phyloP scores from a whole-genome alignment of 2,888 invertebrate genomes.

The Apocheima hispidaria region DNA sequence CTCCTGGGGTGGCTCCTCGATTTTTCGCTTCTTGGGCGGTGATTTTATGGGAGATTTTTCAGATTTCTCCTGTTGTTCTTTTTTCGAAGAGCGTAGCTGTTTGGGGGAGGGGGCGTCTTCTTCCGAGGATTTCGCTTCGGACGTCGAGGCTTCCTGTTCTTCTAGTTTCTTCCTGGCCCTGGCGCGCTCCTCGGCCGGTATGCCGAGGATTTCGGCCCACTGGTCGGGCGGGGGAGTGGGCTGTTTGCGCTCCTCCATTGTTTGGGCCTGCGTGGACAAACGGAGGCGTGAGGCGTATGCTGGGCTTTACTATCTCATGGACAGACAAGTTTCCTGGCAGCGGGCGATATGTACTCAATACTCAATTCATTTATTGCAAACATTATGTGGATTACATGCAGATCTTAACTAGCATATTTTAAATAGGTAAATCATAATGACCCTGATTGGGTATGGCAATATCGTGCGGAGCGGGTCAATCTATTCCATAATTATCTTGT shows the following conservation, averaged over 20 bases:
- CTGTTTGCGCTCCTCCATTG: conserved; percentile 73
- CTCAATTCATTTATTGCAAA: too few species aligned
- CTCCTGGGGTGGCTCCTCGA: conserved; percentile 60
- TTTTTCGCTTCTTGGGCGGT: conserved; percentile 70
- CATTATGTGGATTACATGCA: too few species aligned
- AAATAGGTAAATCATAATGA: too few species aligned
- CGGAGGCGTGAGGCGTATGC: conserved; percentile 8
- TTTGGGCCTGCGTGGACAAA: conserved; percentile 36
- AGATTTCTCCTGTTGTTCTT: conserved; percentile 59
- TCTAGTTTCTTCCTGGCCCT: conserved; percentile 35
- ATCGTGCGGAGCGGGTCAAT: too few species aligned
- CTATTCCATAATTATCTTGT: too few species aligned
- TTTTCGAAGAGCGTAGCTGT: conserved; percentile 71
- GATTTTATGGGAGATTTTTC: conserved; percentile 64
- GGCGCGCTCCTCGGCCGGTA: conserved; percentile 65
- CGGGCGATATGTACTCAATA: too few species aligned
- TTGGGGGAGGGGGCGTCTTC: conserved; percentile 61
- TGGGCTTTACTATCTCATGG: not conserved
- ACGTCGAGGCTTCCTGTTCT: conserved; percentile 16
- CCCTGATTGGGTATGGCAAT: too few species aligned
- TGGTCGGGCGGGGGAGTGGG: conserved; percentile 81
- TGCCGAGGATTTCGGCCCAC: conserved; percentile 81
- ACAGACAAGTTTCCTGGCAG: not conserved
- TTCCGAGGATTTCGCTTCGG: conserved; percentile 42
- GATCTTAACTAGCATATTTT: too few species aligned